A percentile compares a stretch with the other conserved stretches of the same genome.
phyloP scores from a whole-genome alignment of 2,888 invertebrate species.

The Polydrusus pterygomalis region DNA sequence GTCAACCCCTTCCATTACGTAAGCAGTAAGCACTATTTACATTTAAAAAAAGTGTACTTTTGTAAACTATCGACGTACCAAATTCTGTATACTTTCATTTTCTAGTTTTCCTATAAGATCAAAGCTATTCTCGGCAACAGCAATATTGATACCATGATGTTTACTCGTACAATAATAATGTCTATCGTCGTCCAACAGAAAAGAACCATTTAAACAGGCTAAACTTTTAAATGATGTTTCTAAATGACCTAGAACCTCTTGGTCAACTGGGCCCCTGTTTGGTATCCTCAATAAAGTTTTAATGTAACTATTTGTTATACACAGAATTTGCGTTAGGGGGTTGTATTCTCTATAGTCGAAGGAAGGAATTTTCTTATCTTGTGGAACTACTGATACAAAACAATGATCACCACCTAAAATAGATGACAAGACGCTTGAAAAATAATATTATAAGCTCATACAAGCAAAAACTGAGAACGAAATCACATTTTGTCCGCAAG shows the following conservation, averaged over 20 bases:
- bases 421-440: neutral
- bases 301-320: constrained; percentile 57
- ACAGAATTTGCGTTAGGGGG: constrained; percentile 77
- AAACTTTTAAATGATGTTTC: constrained; percentile 91
- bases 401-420: constrained; percentile 86
- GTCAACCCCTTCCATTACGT: too few relatives aligned
- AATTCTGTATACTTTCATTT: constrained; percentile 82
- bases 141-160: constrained; percentile 87
- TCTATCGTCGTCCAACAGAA: constrained; percentile 79
- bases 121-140: constrained; percentile 80
- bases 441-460: too few relatives aligned
- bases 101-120: constrained; percentile 81
- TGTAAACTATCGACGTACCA: constrained; percentile 74
- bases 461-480: too few relatives aligned
- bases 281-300: constrained; percentile 76
- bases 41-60: too few relatives aligned
- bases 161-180: constrained; percentile 88
- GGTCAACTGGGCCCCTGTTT: constrained; percentile 80
- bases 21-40: too few relatives aligned
- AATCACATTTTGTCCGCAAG: too few relatives aligned
- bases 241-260: constrained; percentile 81
- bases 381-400: constrained; percentile 80
- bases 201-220: constrained; percentile 92
- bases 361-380: constrained; percentile 71
- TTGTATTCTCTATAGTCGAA: constrained; percentile 80